Conservation (phyloP, 2,888 invertebrate species). For the Lamellibrachia satsuma region DNA sequence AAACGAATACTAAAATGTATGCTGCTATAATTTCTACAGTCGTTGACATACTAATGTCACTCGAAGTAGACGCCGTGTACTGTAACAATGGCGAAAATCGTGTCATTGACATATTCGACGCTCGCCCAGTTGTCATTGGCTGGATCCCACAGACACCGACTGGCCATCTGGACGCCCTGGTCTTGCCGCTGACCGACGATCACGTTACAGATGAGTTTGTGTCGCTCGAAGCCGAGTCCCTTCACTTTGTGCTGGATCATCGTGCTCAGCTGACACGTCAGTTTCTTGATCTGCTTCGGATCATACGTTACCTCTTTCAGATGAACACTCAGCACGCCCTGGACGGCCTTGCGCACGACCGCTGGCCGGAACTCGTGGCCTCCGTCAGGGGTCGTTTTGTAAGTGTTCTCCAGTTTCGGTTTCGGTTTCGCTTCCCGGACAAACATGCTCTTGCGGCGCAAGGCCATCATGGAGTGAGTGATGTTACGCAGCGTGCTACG, state of each 20-base stretch:
- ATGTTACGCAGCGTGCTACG: conserved; percentile 22
- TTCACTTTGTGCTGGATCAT: conserved; percentile 51
- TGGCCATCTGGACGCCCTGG: conserved; percentile 54
- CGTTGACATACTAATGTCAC: conserved; percentile 13
- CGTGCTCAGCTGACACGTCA: conserved; percentile 48
- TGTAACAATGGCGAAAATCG: conserved; percentile 51
- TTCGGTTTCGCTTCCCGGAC: conserved; percentile 26
- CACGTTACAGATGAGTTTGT: conserved; percentile 55
- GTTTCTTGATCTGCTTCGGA: conserved; percentile 44
- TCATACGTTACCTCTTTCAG: conserved; percentile 49
- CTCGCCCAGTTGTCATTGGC: conserved; percentile 54
- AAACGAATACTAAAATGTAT: background rate
- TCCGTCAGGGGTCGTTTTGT: conserved; percentile 49
- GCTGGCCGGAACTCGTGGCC: conserved; percentile 44
- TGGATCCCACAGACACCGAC: conserved; percentile 52
- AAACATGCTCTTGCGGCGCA: conserved; percentile 26
- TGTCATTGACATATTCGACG: conserved; percentile 48
- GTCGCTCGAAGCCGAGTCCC: conserved; percentile 50
- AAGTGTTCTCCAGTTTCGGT: conserved; percentile 50
- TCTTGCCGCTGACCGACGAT: conserved; percentile 52
- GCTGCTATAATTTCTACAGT: background rate
- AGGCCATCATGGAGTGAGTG: conserved; percentile 28
- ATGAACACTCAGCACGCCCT: conserved; percentile 43
- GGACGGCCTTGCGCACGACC: conserved; percentile 44
- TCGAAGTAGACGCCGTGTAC: conserved; percentile 44